Evolutionary conservation across 1,140 invertebrate genomes (phyloP).

Genomic region (Heliconius congener): DNA sequence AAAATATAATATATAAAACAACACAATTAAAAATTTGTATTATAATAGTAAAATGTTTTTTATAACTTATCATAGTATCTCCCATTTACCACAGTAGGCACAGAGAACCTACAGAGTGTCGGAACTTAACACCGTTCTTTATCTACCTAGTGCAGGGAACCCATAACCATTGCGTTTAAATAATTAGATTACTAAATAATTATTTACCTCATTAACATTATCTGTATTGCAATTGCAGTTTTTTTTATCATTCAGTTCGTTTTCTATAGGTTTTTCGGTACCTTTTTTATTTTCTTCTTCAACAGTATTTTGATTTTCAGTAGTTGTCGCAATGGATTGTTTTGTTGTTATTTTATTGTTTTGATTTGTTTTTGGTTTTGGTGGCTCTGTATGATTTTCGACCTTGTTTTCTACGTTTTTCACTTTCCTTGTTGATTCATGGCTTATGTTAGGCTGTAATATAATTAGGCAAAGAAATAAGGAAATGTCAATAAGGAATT

Average conservation of each 20-base stretch:
- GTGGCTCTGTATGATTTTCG: neutral
- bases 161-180: too few relatives aligned
- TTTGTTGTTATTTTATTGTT: neutral
- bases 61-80: too few relatives aligned
- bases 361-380: neutral
- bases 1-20: conserved; percentile 2
- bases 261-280: neutral
- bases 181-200: neutral
- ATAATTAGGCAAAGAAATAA: neutral
- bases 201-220: neutral
- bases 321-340: neutral
- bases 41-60: too few relatives aligned
- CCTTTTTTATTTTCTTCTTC: neutral
- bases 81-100: too few relatives aligned
- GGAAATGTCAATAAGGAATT: neutral
- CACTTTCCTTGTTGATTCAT: neutral
- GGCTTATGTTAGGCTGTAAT: neutral
- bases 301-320: neutral
- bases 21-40: neutral
- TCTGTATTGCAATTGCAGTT: neutral
- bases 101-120: too few relatives aligned
- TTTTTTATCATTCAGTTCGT: neutral
- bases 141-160: too few relatives aligned
- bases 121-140: too few relatives aligned
- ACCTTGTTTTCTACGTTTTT: neutral